phyloP scores from a whole-genome alignment of 2,113 vertebrate genomes.

The Heloderma charlesbogerti region DNA sequence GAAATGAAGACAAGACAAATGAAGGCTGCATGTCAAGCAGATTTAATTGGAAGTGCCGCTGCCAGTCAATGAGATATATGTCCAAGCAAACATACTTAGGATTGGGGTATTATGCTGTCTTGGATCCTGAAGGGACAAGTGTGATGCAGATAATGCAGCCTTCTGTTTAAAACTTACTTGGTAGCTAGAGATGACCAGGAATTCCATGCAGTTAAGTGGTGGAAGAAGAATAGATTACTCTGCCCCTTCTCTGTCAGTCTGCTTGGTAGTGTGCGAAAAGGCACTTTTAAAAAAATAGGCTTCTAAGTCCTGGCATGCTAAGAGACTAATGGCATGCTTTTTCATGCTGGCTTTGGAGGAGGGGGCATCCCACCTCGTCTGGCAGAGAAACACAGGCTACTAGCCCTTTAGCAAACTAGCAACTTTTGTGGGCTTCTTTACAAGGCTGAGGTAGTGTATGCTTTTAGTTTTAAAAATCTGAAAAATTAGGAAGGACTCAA shows the following conservation, averaged over 20 bases:
- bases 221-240: neutral
- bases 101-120: too few species aligned
- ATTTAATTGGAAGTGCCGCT: too few species aligned
- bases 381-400: neutral
- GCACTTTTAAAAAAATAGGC: neutral
- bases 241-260: neutral
- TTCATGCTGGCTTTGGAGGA: neutral
- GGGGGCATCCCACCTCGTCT: too few species aligned
- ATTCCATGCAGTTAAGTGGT: neutral
- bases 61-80: neutral
- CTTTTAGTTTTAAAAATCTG: neutral
- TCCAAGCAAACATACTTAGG: neutral
- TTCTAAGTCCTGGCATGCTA: neutral
- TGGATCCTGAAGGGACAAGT: neutral
- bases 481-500: neutral
- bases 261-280: too few species aligned
- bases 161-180: neutral
- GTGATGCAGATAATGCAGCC: neutral
- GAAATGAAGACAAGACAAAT: neutral
- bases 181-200: neutral
- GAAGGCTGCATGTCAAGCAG: neutral
- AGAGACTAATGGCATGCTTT: neutral
- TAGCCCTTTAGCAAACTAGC: too few species aligned
- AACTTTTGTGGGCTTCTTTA: neutral
- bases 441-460: neutral